Evolutionary conservation across 2,797 vertebrate genomes (phyloP).

Genomic region (Neostethus bicornis): DNA sequence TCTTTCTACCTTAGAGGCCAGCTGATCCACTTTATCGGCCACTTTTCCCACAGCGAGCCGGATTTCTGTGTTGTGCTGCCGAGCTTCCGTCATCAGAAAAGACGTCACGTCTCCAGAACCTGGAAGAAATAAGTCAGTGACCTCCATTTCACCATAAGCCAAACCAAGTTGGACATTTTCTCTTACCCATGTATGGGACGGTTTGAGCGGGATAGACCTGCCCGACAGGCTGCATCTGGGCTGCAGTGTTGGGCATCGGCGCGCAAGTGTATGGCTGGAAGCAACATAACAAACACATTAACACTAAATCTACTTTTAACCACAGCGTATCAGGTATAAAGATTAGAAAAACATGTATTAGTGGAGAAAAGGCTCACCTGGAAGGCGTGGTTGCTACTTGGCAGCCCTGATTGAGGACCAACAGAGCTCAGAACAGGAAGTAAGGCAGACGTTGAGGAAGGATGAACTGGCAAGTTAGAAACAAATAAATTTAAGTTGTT

Average conservation of each 20-base stretch:
- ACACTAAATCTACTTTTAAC: background rate
- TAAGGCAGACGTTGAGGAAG: slow-evolving; percentile 80
- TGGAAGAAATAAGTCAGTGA: slow-evolving; percentile 38
- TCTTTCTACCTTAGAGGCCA: slow-evolving; percentile 85
- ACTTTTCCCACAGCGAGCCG: slow-evolving; percentile 91
- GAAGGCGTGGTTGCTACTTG: slow-evolving; percentile 83
- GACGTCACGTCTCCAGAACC: slow-evolving; percentile 88
- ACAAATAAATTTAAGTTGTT: no score
- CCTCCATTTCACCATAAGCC: background rate
- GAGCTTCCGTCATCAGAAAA: slow-evolving; percentile 94
- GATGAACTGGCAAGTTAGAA: slow-evolving; percentile 68
- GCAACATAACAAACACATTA: slow-evolving; percentile 25
- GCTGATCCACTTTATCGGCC: slow-evolving; percentile 92
- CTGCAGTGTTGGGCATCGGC: slow-evolving; percentile 74
- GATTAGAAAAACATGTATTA: background rate
- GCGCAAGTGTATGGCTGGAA: slow-evolving; percentile 83
- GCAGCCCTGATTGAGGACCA: slow-evolving; percentile 77
- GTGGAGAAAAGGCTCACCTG: slow-evolving; percentile 79
- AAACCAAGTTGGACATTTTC: no score
- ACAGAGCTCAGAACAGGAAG: slow-evolving; percentile 78
- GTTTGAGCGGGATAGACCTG: slow-evolving; percentile 85
- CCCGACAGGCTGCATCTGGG: slow-evolving; percentile 85
- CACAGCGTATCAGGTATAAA: background rate
- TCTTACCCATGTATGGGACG: slow-evolving; percentile 87
- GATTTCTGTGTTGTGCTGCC: slow-evolving; percentile 96